Base-by-base conservation (phyloP, 2,113 vertebrate genomes). In the Catagonus wagneri region DNA sequence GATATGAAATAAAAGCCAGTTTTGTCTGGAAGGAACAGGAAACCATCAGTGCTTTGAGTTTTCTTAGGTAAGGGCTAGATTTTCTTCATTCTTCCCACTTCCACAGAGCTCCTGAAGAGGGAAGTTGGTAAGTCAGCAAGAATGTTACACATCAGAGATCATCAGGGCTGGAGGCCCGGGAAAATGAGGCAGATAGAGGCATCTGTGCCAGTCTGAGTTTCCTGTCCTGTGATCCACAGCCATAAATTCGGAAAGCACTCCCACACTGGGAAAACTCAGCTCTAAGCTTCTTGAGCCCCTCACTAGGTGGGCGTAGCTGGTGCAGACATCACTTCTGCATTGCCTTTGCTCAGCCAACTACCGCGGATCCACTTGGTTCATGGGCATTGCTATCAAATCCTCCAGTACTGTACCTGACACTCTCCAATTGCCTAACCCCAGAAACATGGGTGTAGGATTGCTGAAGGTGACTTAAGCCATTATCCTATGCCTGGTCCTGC, bases 1-100 rank as follows among this genome's bases (percentile, higher is more conserved):
- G 7, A 79, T 89, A 36, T 32, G 39, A 89, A 94, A 94, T 91
- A 94, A 97, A 96, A 89, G 44, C 66, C 14, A 12, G 72, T 56
- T 97, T 90, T 83, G 78, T 91, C 68, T 65, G 39, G 32, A 95
- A 94, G 92, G 95, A 94, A 95, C 94, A 95, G 85, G 83, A 94
- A 93, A 72, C 58, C 63, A 54, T 95, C 74, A 81, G 13, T 11
- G 66, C 80, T 86, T 69, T 71, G 89, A 74, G 61, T 93, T 75
- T 97, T 93, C 86, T 84, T 71, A 93, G 61, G 44, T 76, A 83
- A 83, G 12, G 34, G 29, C 66, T 74, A 68, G 83, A 44, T 87
- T 95, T 76, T 85, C 74, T 88, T 78, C 32, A 50, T 96, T 94
- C 88, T 86, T 75, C 83, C 58, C 27, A 60, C 68, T 85, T 50